Conservation (phyloP, 2,888 invertebrate genomes). For the Myathropa florea region DNA sequence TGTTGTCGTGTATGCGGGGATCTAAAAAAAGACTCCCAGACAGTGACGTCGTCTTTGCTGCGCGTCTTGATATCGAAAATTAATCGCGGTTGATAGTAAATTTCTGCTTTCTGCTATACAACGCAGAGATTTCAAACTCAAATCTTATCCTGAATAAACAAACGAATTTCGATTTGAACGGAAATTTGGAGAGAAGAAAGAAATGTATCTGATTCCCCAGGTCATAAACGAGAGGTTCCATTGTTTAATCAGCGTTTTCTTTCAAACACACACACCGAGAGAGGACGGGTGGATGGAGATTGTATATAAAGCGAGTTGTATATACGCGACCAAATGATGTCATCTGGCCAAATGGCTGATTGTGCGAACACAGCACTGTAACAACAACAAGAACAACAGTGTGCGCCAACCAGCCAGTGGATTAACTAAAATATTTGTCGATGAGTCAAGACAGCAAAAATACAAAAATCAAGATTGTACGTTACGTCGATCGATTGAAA, state of each 20-base stretch:
- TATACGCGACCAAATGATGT: slow-evolving; percentile 15
- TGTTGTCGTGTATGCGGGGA: neutral
- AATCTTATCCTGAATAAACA: neutral
- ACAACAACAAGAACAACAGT: slow-evolving; percentile 3
- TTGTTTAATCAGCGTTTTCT: neutral
- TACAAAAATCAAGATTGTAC: slow-evolving; percentile 6
- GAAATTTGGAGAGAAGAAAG: neutral
- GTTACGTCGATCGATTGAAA: slow-evolving; percentile 17
- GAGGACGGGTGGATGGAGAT: neutral
- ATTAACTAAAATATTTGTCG: neutral
- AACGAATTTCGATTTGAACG: neutral
- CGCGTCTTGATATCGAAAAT: neutral
- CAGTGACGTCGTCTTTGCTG: neutral
- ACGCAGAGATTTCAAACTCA: too few relatives aligned
- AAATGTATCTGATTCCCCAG: neutral
- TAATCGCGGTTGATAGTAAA: neutral
- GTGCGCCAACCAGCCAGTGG: neutral
- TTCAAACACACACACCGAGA: too few relatives aligned
- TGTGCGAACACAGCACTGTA: neutral
- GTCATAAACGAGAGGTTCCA: neutral
- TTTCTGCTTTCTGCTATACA: too few relatives aligned
- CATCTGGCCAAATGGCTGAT: slow-evolving; percentile 25
- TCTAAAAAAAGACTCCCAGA: neutral
- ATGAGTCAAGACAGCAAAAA: slow-evolving; percentile 30
- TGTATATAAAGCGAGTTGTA: slow-evolving; percentile 1